Evolutionary conservation across 30 jellyfish, hydroid and myxozoan species (phyloP), one percentile per base, ranked within the genome.

Genomic region (Catostylus mosaicus): DNA sequence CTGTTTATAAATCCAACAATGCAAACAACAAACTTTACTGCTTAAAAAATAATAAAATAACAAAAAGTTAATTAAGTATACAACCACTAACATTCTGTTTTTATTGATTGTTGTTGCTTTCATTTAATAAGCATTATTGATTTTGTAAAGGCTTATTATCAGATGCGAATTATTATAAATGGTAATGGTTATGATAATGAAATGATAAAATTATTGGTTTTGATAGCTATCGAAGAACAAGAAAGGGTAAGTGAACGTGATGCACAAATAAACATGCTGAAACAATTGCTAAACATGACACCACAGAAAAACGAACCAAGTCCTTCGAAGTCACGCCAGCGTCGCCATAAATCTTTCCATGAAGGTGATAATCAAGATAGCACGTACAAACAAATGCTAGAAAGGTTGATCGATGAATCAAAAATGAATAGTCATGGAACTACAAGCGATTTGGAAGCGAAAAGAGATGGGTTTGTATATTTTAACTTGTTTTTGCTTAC

Each of bases 241-340:
- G 85, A 82, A 40, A 71, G 80, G 37, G 37, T 38, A 12, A 80
- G 86, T 0, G 78, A 80, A 37, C 68, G 61, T 29, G 91, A 80
- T 23, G 91, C 91, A 26, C 92, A 82, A 40, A 57, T 82, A 26
- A 69, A 40, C 65, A 30, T 50, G 22, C 45, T 82, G 71, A 82
- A 70, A 22, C 92, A 82, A 64, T 26, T 82, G 80, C 40, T 82
- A 1, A 59, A 33, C 38, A 65, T 80, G 14, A 37, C 77, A 6
- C 45, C 68, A 1, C 86, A 52, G 18, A 33, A 26, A 37, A 70
- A 30, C 48, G 80, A 30, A 29, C 73, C 43, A 36, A 20, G 16
- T n/a, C 29, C 66, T 19, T 31, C 78, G 16, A 36, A 54, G 22
- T 56, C 22, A 11, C 19, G 37, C 37, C 43, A 47, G n/a, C 61